Evolutionary conservation across 2,113 vertebrate species (phyloP).

Genomic region (Oxyura jamaicensis): DNA sequence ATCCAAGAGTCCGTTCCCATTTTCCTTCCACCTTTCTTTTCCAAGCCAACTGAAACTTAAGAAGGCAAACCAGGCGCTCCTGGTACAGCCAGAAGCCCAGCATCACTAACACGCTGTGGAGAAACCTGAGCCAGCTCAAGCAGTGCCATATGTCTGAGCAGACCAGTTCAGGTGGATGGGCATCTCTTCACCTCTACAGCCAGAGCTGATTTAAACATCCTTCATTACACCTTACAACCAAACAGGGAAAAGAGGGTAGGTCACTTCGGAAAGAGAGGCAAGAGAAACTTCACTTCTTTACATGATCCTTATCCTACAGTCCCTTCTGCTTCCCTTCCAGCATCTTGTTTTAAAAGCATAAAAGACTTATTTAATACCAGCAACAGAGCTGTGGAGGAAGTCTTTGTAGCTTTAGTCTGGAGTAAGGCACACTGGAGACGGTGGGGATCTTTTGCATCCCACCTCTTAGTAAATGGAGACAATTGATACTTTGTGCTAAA

Average conservation of each 20-base stretch:
- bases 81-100: background rate
- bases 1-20: background rate
- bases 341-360: background rate
- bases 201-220: background rate
- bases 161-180: background rate
- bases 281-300: background rate
- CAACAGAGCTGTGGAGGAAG: background rate
- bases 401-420: background rate
- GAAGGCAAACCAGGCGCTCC: background rate
- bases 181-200: background rate
- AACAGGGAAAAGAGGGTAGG: background rate
- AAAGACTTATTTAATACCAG: background rate
- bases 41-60: background rate
- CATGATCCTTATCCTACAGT: background rate
- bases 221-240: background rate
- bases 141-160: background rate
- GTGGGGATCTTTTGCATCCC: background rate
- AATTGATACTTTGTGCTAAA: background rate
- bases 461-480: background rate
- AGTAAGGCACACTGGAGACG: background rate
- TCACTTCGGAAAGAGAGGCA: background rate
- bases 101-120: background rate
- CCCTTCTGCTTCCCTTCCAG: background rate
- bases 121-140: background rate
- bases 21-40: background rate